Base-by-base conservation (phyloP, 2,888 invertebrate genomes). In the Incurvaria masculella region DNA sequence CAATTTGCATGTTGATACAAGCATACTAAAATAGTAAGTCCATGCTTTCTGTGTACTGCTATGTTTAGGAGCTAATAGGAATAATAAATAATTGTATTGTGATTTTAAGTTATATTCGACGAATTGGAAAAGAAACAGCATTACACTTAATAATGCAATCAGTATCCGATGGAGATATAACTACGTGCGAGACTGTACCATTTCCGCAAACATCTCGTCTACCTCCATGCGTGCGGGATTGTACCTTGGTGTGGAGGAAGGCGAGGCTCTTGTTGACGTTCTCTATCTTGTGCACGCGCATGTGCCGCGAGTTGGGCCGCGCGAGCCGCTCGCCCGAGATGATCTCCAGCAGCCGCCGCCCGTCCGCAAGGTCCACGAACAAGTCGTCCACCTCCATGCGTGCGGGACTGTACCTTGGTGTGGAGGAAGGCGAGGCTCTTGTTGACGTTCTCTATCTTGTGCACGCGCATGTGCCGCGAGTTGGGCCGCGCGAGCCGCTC, bases 391-490 rank as follows among this genome's bases (percentile, higher is more conserved):
- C 96, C 76, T 98, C 97, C 92, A 98, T 90, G 56, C 97, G 90
- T 52, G 93, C 96, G n/a, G n/a, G n/a, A n/a, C n/a, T n/a, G 89
- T 62, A 87, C 89, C 87, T 97, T 97, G 49, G 96, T 96, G 69
- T 95, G 94, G 58, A 97, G 81, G 75, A 97, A 97, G 63, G 93
- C 93, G 65, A 97, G 83, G 65, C 94, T 94, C 79, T 96, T 96
- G 81, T 98, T 98, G 64, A 98, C 94, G 72, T 99, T 99, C 80
- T 99, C 98, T 49, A 99, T 93, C 83, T 97, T 97, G 81, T 99
- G 98, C 44, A 99, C 97, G 57, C 97, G 82, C 91, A 98, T 94
- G 54, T 90, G 86, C 42, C 96, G 97, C 66, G 87, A 91, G 83
- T 98, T 99, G 62, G 98, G 97, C 61, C 95, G 88, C 54, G 95